Base-by-base conservation (phyloP, 2,888 invertebrate species). In the Rhabditoides inermis region DNA sequence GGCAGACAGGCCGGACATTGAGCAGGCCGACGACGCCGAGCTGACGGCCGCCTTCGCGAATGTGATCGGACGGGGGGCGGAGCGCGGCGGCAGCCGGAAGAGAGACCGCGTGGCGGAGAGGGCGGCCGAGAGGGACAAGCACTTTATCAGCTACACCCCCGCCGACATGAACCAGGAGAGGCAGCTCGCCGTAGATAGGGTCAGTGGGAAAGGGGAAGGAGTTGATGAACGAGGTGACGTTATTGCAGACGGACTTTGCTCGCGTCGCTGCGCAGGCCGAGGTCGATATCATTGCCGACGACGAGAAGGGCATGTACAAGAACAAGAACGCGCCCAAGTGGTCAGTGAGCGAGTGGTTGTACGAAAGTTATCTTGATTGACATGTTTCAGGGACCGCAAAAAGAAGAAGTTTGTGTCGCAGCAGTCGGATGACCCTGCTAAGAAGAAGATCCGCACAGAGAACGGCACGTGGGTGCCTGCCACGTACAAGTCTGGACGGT, bases 391-490 rank as follows among this genome's bases (percentile, higher is more conserved):
- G 95, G 94, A 95, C 81, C 83, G 90, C 45, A 90, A 90, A 77
- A 86, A 88, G 78, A 95, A 94, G 83, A 92, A 89, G 81, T 91
- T 90, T 85, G 85, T 95, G 30, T 73, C 76, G 25, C 58, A 61
- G 41, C 37, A 58, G 45, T 46, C 61, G 46, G 51, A 65, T 48
- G 59, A 76, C 62, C 61, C 64, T 20, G 54, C 84, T 63, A 78
- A 80, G 23, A 86, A 85, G 50, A 88, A 87, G 79, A 91, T 98
- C 62, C 85, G 86, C 69, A 94, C 94, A 0, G 98, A 98, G 80
- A 90, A 90, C 56, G 98, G 75, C 18, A 69, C 70, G 1, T 65
- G 69, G 84, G 90, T 98, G 68, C 86, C 92, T 0, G 89, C 92
- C 1, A 58, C 70, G 15, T 95, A 88, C 80, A 92, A 92, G 80